Percentiles rank a stretch among this genome's conserved stretches.
phyloP scores from a whole-genome alignment of 2,797 vertebrate genomes.

The Tokudaia muenninki region DNA sequence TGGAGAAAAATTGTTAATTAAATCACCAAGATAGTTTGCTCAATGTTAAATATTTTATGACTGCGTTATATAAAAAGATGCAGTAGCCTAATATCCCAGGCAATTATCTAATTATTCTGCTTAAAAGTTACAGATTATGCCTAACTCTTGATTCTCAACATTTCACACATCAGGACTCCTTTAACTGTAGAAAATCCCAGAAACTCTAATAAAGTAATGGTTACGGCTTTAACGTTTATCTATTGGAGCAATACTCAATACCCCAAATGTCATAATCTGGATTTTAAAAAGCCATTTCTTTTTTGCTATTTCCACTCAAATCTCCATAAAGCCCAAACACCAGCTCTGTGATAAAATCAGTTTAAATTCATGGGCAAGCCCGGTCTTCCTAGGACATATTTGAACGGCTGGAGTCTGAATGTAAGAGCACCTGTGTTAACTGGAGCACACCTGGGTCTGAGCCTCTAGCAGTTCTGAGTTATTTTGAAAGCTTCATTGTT shows the following conservation, averaged over 20 bases:
- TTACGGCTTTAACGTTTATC: neutral
- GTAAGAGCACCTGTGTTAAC: neutral
- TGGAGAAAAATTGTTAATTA: neutral
- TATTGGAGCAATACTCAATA: neutral
- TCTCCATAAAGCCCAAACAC: neutral
- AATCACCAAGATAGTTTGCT: neutral
- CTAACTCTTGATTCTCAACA: neutral
- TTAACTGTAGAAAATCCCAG: neutral
- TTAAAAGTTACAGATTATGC: neutral
- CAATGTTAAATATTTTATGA: slow-evolving; percentile 21
- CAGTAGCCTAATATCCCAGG: neutral
- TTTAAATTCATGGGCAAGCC: neutral
- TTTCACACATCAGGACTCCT: neutral
- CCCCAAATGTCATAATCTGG: neutral
- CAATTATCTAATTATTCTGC: neutral
- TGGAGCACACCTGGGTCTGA: neutral
- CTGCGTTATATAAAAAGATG: neutral
- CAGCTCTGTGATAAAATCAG: neutral
- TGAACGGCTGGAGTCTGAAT: neutral
- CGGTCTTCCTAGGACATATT: neutral
- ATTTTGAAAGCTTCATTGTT: neutral
- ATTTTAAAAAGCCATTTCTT: neutral
- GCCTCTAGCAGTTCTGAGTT: neutral
- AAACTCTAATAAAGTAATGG: neutral
- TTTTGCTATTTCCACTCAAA: neutral